Conservation (phyloP, 2,888 invertebrate species). For the Lamellibrachia columna region DNA sequence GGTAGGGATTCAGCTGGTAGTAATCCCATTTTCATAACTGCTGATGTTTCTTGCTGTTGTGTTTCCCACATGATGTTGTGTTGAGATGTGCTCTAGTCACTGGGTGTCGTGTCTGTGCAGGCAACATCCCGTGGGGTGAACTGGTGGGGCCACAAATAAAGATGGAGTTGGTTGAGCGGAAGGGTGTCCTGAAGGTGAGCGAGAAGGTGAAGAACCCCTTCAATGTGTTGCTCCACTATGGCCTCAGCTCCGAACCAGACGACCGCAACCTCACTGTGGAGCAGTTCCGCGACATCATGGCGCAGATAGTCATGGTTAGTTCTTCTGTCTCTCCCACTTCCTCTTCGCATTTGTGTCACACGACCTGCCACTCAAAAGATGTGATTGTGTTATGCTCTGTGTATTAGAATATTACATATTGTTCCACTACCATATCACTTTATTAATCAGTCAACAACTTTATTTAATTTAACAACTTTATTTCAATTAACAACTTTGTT, state of each 20-base stretch:
- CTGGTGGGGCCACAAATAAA: slow-evolving; percentile 29
- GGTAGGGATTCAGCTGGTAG: no score
- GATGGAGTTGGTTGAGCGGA: slow-evolving; percentile 27
- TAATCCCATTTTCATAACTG: not conserved
- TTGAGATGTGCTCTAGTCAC: not conserved
- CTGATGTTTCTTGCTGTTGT: not conserved
- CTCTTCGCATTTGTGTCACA: not conserved
- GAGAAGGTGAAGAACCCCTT: slow-evolving; percentile 31
- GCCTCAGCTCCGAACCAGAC: slow-evolving; percentile 26
- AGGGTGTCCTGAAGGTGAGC: slow-evolving; percentile 25
- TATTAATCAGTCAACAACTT: no score
- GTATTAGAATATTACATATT: no score
- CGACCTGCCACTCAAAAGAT: not conserved
- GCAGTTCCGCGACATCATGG: slow-evolving; percentile 33
- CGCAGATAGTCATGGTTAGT: slow-evolving; percentile 25
- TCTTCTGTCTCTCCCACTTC: not conserved
- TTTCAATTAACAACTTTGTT: no score
- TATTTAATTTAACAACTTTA: no score
- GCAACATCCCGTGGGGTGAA: slow-evolving; percentile 33
- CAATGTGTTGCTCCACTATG: slow-evolving; percentile 34
- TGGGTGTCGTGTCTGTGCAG: slow-evolving; percentile 24
- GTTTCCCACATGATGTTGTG: not conserved
- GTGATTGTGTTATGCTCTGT: not conserved
- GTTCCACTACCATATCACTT: no score
- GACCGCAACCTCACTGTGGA: slow-evolving; percentile 31